Conservation (phyloP, 2,797 vertebrate species). For the Sandelia bainsii region DNA sequence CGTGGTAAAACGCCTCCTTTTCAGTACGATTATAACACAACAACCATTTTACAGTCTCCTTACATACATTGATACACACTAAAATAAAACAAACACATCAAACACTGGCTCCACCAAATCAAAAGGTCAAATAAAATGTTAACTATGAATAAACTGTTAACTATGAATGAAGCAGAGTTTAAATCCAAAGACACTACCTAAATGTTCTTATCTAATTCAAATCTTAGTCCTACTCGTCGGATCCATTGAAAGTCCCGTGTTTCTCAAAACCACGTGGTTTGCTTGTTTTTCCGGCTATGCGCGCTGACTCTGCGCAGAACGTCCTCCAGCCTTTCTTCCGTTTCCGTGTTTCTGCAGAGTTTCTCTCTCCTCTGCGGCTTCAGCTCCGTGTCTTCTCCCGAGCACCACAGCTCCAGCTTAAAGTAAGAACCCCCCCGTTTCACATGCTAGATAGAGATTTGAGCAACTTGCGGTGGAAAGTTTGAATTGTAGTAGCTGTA, state of each 20-base stretch:
- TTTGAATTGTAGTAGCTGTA: not conserved
- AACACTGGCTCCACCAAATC: too few relatives aligned
- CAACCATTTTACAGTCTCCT: too few relatives aligned
- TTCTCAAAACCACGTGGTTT: not conserved
- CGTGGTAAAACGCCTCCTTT: too few relatives aligned
- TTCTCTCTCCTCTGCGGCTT: not conserved
- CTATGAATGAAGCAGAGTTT: not conserved
- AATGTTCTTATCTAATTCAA: not conserved
- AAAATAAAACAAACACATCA: too few relatives aligned
- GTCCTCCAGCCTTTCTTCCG: accelerated
- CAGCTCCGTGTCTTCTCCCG: not conserved
- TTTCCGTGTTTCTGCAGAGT: accelerated
- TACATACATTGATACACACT: too few relatives aligned
- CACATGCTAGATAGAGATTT: accelerated
- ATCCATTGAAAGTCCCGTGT: accelerated
- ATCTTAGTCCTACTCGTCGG: accelerated
- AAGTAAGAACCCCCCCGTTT: not conserved
- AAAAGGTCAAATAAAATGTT: too few relatives aligned
- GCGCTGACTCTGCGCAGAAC: slow-evolving; percentile 12
- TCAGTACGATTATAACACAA: too few relatives aligned
- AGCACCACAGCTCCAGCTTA: accelerated
- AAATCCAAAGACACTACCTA: not conserved
- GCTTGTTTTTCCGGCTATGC: slow-evolving; percentile 57
- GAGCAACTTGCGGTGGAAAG: too few relatives aligned
- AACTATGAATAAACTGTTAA: not conserved